phyloP scores from a whole-genome alignment of 2,888 invertebrate genomes.

The Dinocampus coccinellae region DNA sequence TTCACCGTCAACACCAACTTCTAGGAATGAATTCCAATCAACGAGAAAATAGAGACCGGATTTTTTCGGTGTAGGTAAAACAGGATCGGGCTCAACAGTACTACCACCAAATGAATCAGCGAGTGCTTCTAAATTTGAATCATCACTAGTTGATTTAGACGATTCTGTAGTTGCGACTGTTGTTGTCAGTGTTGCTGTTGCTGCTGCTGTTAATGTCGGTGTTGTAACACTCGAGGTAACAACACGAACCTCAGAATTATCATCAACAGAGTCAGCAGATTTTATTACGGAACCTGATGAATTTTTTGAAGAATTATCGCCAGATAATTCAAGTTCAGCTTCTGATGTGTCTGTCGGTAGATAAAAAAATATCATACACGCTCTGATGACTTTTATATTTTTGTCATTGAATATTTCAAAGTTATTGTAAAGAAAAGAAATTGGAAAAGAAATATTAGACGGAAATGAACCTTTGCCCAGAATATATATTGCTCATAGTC shows the following conservation, averaged over 20 bases:
- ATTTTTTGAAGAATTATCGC: not conserved
- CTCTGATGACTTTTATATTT: not conserved
- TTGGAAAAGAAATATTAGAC: not conserved
- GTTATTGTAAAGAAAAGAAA: not conserved
- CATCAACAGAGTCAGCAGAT: not conserved
- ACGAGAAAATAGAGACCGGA: conserved; percentile 88
- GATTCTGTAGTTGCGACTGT: conserved; percentile 4
- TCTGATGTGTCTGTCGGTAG: conserved; percentile 38
- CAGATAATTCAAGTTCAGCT: conserved; percentile 22
- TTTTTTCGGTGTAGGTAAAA: conserved; percentile 76
- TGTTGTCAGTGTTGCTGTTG: no score
- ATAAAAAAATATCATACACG: not conserved
- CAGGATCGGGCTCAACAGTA: conserved; percentile 74
- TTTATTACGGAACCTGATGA: conserved; percentile 16
- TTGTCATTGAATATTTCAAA: not conserved
- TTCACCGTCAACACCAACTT: conserved; percentile 83
- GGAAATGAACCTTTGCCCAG: not conserved
- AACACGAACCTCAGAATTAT: conserved; percentile 9
- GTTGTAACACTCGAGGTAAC: not conserved
- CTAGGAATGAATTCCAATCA: conserved; percentile 89
- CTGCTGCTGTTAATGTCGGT: not conserved
- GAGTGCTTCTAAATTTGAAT: conserved; percentile 74
- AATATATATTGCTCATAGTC: not conserved
- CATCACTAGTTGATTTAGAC: conserved; percentile 27
- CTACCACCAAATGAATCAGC: conserved; percentile 84